Evolutionary conservation across 2,888 invertebrate genomes (phyloP).

Genomic region (Andrena minutula): DNA sequence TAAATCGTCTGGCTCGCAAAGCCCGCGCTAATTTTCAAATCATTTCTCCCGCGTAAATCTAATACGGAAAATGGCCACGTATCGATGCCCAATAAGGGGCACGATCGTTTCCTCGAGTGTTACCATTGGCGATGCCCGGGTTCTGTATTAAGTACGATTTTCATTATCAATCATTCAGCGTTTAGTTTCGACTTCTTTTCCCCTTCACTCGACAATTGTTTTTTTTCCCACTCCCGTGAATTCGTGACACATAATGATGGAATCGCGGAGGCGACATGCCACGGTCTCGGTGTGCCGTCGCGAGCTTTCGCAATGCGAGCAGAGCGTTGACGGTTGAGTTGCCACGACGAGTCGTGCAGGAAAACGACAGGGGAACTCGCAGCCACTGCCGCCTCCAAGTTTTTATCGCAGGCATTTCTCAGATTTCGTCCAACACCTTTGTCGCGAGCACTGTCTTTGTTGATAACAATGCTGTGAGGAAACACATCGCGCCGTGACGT

Average conservation of each 20-base stretch:
- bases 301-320: slow-evolving; percentile 13
- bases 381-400: slow-evolving; percentile 39
- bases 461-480: slow-evolving; percentile 24
- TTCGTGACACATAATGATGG: not conserved
- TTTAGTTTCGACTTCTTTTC: slow-evolving; percentile 30
- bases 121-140: slow-evolving; percentile 28
- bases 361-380: slow-evolving; percentile 47
- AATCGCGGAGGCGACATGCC: not conserved
- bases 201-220: slow-evolving; percentile 12
- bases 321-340: slow-evolving; percentile 27
- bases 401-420: slow-evolving; percentile 17
- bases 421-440: slow-evolving; percentile 11
- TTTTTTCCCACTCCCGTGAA: not conserved
- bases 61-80: not conserved
- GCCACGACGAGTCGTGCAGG: slow-evolving; percentile 18
- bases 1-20: not conserved
- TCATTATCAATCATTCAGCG: slow-evolving; percentile 40
- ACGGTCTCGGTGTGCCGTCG: not conserved
- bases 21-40: not conserved
- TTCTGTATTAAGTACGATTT: slow-evolving; percentile 42
- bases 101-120: not conserved
- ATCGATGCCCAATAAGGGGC: slow-evolving; percentile 40
- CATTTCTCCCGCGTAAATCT: slow-evolving; percentile 18
- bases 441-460: not conserved
- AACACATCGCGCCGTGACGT: slow-evolving; percentile 28